Base-by-base conservation (phyloP, 2,888 invertebrate species). In the Rhogogaster chlorosoma region DNA sequence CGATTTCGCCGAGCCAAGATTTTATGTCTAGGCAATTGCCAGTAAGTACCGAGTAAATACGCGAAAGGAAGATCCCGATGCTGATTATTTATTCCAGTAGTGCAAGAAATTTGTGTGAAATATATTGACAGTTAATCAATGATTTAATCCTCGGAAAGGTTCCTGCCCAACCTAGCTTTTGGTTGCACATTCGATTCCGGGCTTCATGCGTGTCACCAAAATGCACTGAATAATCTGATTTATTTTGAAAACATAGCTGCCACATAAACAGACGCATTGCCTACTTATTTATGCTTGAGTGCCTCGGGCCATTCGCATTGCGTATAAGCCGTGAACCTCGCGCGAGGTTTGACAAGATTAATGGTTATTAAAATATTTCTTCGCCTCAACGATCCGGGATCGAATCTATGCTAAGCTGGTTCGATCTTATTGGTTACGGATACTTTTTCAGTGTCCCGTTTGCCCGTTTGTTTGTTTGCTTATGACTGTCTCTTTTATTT, bases 361-460 rank as follows among this genome's bases (percentile, higher is more conserved):
- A 90, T 90, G 90, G 88, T 90, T 90, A 90, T 90, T 90, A 90
- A 90, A 89, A 90, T 87, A 86, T 87, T 83, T 49, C 42, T 67
- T 45, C 70, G 83, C 83, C 45, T 83, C 83, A 38, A 49, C 49
- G 83, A 83, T 83, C 67, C 36, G 29, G 83, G 45, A 70, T 83
- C 70, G 83, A 64, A 83, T 83, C 83, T 29, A 83, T 12, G 29
- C 67, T 18, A 70, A 22, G 42, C 49, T 42, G 42, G 45, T 83
- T 70, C 83, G 67, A 83, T 83, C 70, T 29, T 38, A 83, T 83
- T 67, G 83, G 83, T 83, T 67, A 67, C 83, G 83, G 67, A 70
- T 83, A 45, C 29, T 83, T 67, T 83, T 64, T 70, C 82, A 83
- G 67, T 45, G 36, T 67, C 45, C 67, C 67, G 67, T 29, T 83